phyloP scores from a whole-genome alignment of 2,797 vertebrate species.

The Chaetodon trifasciatus region DNA sequence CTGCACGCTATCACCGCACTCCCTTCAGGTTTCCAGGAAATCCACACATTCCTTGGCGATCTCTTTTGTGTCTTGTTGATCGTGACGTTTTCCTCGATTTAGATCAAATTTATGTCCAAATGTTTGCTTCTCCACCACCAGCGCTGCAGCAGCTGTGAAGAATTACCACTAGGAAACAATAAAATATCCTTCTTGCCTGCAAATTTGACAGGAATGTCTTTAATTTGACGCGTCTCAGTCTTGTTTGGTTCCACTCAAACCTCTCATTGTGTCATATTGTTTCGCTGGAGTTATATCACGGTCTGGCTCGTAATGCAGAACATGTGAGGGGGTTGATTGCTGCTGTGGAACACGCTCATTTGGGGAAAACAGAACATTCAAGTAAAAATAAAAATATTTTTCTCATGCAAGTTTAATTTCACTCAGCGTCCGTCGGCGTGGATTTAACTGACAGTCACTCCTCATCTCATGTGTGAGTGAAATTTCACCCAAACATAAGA shows the following conservation, averaged over 20 bases:
- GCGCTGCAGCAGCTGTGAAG: slow-evolving; percentile 54
- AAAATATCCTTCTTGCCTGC: slow-evolving; percentile 36
- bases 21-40: slow-evolving; percentile 27
- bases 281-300: slow-evolving; percentile 16
- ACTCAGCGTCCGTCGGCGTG: background rate
- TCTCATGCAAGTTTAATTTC: slow-evolving; percentile 7
- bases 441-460: slow-evolving; percentile 20
- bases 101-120: slow-evolving; percentile 28
- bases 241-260: slow-evolving; percentile 33
- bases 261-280: slow-evolving; percentile 23
- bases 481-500: background rate
- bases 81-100: slow-evolving; percentile 43
- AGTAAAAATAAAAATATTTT: slow-evolving; percentile 10
- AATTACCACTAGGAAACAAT: slow-evolving; percentile 67
- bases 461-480: background rate
- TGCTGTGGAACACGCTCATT: background rate
- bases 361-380: background rate
- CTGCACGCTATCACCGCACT: background rate
- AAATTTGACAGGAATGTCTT: slow-evolving; percentile 58
- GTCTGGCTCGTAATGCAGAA: slow-evolving; percentile 36
- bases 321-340: slow-evolving; percentile 2
- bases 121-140: slow-evolving; percentile 34
- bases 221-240: slow-evolving; percentile 43
- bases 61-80: slow-evolving; percentile 3
- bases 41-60: slow-evolving; percentile 4